Evolutionary conservation across 2,113 vertebrate genomes (phyloP), one percentile per base, ranked within the genome.

Genomic region (Carollia perspicillata): DNA sequence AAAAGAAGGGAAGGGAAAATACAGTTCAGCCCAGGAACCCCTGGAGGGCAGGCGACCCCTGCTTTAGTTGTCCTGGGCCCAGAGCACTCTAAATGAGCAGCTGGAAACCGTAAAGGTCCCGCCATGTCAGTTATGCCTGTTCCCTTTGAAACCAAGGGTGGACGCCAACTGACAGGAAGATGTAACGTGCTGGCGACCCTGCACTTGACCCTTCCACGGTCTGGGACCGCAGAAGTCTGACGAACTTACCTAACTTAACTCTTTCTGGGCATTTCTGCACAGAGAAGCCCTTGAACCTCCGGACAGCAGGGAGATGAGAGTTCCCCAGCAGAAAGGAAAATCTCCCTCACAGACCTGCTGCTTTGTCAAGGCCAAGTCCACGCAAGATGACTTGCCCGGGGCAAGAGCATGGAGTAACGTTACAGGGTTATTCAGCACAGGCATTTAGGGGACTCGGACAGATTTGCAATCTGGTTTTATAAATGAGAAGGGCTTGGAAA

Each of bases 121-220:
- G 63, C 93, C 97, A 97, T 96, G 97, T 98, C 98, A 98, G 84
- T 97, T 95, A 95, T 87, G 98, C 96, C 93, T 97, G 97, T 96
- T 98, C 97, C 97, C 97, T 98, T 97, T 98, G 98, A 98, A 98
- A 98, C 95, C 37, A 0, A 75, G 96, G 96, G 97, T 97, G 95
- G 98, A 98, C 79, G 96, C 97, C 96, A 97, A 91, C 89, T 98
- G 98, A 98, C 98, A 98, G 97, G 97, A 98, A 98, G 98, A 98
- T 98, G 96, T 98, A 98, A 97, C 53, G 95, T 74, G 97, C 97
- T 93, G 89, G 74, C 58, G 98, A 97, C 98, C 98, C 90, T 44
- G 96, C 78, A 97, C 96, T 96, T 98, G 98, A 98, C 98, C 98
- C 96, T 95, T 97, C 97, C 93, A 93, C 94, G 47, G 96, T n/a